Evolutionary conservation across 2,113 vertebrate species (phyloP).

Genomic region (Terrapene triunguis): DNA sequence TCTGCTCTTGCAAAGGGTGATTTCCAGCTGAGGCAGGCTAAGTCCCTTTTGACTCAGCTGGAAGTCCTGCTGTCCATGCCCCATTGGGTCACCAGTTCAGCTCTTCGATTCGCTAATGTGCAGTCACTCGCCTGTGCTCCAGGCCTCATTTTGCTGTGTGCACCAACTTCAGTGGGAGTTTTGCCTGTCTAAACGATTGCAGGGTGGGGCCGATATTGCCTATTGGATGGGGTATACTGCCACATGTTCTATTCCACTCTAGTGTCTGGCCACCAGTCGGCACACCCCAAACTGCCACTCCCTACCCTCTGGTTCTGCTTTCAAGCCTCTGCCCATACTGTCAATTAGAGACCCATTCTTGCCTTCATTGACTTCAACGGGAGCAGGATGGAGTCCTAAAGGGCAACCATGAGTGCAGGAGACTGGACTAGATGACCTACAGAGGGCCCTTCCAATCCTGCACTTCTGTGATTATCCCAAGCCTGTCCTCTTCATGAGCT

Average conservation of each 20-base stretch:
- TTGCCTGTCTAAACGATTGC: neutral
- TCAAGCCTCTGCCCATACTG: neutral
- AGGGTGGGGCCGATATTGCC: neutral
- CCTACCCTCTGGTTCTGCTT: neutral
- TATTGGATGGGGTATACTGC: accelerated
- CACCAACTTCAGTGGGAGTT: neutral
- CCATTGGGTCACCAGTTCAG: neutral
- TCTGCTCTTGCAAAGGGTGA: neutral
- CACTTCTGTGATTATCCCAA: neutral
- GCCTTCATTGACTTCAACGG: neutral
- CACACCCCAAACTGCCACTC: neutral
- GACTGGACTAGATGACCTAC: neutral
- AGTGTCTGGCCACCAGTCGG: neutral
- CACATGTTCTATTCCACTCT: neutral
- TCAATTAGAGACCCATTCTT: neutral
- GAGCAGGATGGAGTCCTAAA: neutral
- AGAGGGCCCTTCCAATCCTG: too few relatives aligned
- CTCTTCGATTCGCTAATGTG: neutral
- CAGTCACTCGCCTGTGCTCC: accelerated
- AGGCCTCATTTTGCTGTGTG: neutral
- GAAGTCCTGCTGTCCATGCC: neutral
- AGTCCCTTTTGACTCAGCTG: neutral
- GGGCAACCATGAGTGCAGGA: neutral
- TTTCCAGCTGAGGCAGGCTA: neutral
- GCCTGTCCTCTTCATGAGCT: neutral